These are phyloP conservation scores for Penelope pileata DNA, from an alignment of 2,113 vertebrate species.

Conservation along the genomic window DNA sequence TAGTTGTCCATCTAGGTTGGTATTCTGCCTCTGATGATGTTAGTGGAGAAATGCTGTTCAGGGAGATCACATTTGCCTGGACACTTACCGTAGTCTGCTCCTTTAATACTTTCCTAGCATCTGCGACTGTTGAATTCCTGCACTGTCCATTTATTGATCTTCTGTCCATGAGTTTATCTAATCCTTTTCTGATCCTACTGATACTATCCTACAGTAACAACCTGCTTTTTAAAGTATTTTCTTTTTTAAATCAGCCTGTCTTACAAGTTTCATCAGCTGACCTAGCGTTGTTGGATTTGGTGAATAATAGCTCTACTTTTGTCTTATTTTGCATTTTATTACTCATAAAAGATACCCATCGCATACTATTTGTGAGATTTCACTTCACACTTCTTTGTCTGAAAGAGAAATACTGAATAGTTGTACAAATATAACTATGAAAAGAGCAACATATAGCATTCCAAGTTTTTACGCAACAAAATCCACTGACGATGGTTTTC, in stretches of 20 bases:
- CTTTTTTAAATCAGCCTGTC: background rate
- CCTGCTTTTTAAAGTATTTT: background rate
- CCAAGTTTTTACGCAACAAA: background rate
- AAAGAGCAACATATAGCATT: background rate
- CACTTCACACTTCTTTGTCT: background rate
- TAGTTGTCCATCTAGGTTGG: background rate
- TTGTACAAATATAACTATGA: background rate
- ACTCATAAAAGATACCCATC: background rate
- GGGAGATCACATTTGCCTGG: background rate
- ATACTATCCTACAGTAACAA: background rate
- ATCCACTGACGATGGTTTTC: background rate
- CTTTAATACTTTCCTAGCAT: background rate
- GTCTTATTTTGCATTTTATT: background rate
- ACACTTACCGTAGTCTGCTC: background rate
- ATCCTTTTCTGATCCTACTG: background rate
- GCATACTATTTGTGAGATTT: background rate
- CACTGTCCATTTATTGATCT: background rate
- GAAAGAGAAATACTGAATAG: background rate
- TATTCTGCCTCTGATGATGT: background rate
- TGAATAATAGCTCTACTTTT: background rate
- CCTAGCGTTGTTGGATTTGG: background rate
- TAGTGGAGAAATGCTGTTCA: background rate
- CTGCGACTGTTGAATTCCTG: background rate
- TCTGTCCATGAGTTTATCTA: background rate
- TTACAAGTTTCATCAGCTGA: background rate